Evolutionary conservation across 2,797 vertebrate species (phyloP).

Genomic region (Oreonectes daqikongensis): DNA sequence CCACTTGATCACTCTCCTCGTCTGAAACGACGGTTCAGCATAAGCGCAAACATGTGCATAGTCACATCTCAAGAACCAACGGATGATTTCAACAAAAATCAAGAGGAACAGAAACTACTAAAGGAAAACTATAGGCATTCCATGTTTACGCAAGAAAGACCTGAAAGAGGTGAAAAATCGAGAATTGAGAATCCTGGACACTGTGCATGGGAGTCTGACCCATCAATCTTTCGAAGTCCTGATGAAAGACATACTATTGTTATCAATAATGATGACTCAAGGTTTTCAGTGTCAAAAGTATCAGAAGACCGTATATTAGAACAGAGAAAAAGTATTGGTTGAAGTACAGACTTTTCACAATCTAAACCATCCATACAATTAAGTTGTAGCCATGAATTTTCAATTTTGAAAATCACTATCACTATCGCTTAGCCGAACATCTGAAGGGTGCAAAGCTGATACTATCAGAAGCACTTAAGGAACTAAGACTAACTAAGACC

Average conservation of each 20-base stretch:
- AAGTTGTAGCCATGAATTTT: neutral
- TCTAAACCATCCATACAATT: neutral
- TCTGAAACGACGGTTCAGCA: conserved; percentile 69
- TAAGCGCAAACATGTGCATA: conserved; percentile 76
- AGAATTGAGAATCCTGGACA: neutral
- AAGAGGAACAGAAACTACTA: conserved; percentile 72
- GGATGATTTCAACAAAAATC: conserved; percentile 37
- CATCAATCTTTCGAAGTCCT: conserved; percentile 68
- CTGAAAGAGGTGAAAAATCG: neutral
- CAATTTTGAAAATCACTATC: neutral
- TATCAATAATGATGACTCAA: conserved; percentile 63
- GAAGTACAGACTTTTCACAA: conserved; percentile 40
- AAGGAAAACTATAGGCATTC: conserved; percentile 71
- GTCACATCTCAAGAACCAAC: conserved; percentile 64
- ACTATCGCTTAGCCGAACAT: neutral
- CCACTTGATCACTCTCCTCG: conserved; percentile 75
- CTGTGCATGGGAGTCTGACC: neutral
- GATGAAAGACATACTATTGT: conserved; percentile 72
- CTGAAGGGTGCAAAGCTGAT: neutral
- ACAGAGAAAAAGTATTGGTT: conserved; percentile 45
- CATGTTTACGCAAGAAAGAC: neutral
- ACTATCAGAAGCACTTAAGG: neutral
- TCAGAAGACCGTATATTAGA: conserved; percentile 50
- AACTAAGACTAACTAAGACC: neutral
- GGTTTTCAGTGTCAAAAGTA: conserved; percentile 74